Conservation (phyloP, 2,797 vertebrate genomes). For the Scolopax bukidnonensis region DNA sequence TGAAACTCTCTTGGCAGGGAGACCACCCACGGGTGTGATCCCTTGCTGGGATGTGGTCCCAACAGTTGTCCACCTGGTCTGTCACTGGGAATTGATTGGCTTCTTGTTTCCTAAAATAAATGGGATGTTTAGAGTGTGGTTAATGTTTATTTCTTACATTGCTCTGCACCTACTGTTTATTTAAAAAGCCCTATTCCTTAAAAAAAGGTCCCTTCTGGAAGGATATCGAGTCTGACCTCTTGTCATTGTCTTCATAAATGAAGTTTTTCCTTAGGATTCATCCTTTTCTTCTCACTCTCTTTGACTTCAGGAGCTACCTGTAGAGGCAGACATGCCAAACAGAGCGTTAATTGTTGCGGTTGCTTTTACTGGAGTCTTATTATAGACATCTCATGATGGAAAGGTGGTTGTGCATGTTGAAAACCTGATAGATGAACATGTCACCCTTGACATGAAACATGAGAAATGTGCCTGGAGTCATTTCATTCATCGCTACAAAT, state of each 20-base stretch:
- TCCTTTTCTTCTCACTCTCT: not conserved
- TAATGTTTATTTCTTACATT: not conserved
- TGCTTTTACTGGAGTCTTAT: not conserved
- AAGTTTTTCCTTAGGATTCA: not conserved
- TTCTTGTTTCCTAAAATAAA: not conserved
- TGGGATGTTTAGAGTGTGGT: not conserved
- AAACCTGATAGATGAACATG: not conserved
- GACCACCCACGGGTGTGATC: no score
- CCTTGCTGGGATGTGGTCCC: not conserved
- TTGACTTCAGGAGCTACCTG: not conserved
- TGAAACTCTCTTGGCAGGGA: rapidly evolving
- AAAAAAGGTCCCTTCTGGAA: not conserved
- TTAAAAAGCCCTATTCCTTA: not conserved
- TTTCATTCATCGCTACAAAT: not conserved
- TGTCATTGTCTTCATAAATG: rapidly evolving
- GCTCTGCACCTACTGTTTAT: not conserved
- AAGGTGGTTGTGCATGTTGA: not conserved
- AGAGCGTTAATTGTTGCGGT: not conserved
- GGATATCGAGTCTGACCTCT: rapidly evolving
- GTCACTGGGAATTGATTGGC: not conserved
- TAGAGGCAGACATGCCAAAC: not conserved
- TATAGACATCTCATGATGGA: not conserved
- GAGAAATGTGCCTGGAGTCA: not conserved
- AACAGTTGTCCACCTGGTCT: not conserved
- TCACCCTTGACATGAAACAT: not conserved